A percentile compares a stretch with the other conserved stretches of the same genome.
phyloP scores from a whole-genome alignment of 2,888 invertebrate genomes.

The Tinea semifulvella region DNA sequence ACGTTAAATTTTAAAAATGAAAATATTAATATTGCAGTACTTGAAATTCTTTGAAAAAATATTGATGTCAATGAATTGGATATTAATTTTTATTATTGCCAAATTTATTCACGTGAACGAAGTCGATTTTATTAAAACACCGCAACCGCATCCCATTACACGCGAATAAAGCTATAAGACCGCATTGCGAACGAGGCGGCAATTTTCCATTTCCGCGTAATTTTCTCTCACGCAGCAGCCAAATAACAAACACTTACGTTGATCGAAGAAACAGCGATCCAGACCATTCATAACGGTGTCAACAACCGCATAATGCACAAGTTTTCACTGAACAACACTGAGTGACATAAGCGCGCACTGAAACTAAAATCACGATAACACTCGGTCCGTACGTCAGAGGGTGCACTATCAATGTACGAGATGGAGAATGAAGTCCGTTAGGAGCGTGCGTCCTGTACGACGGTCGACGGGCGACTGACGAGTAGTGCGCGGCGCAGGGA shows the following conservation, averaged over 20 bases:
- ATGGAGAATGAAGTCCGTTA: slow-evolving; percentile 23
- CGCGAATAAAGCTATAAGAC: slow-evolving; percentile 38
- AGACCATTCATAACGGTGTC: slow-evolving; percentile 63
- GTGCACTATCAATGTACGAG: slow-evolving; percentile 24
- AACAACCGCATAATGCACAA: slow-evolving; percentile 61
- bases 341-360: slow-evolving; percentile 36
- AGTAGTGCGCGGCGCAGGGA: slow-evolving; percentile 30
- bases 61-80: no score
- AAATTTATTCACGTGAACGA: slow-evolving; percentile 23
- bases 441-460: slow-evolving; percentile 43
- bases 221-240: slow-evolving; percentile 24
- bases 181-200: slow-evolving; percentile 38
- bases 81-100: not conserved
- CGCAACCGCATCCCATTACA: slow-evolving; percentile 14
- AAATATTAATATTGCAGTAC: no score
- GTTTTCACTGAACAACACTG: slow-evolving; percentile 49
- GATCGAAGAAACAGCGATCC: slow-evolving; percentile 67
- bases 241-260: slow-evolving; percentile 59
- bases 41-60: no score
- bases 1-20: no score
- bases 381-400: slow-evolving; percentile 54
- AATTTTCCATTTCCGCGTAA: slow-evolving; percentile 40
- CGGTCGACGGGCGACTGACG: slow-evolving; percentile 61
- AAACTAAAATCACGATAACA: slow-evolving; percentile 23
- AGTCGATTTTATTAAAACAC: slow-evolving; percentile 12